Conservation (phyloP, 2,797 vertebrate species). For the Sebastes taczanowskii region DNA sequence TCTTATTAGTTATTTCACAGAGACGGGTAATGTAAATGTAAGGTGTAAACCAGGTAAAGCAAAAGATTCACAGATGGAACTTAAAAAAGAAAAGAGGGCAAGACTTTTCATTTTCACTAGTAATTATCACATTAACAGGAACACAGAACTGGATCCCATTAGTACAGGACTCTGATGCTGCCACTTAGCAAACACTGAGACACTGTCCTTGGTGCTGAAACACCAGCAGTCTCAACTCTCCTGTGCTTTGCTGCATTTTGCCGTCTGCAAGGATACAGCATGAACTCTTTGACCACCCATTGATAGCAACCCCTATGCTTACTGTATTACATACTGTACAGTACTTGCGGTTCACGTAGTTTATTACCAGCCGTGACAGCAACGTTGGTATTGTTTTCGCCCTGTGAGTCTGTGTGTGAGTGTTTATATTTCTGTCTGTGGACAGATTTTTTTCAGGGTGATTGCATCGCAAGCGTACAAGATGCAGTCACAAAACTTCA, state of each 20-base stretch:
- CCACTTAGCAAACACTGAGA: background rate
- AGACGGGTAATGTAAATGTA: background rate
- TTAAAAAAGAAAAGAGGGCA: background rate
- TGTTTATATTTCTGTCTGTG: too few species aligned
- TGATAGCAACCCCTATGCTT: background rate
- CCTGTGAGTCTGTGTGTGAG: too few species aligned
- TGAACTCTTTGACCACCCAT: background rate
- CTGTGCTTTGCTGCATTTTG: background rate
- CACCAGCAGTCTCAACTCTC: background rate
- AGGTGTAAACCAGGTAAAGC: background rate
- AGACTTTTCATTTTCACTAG: background rate
- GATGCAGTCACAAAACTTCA: too few species aligned
- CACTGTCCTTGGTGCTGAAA: slow-evolving; percentile 36
- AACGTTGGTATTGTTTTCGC: background rate
- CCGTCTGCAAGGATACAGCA: background rate
- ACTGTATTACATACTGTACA: background rate
- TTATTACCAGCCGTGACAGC: background rate
- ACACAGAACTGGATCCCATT: background rate
- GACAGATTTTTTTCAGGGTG: too few species aligned
- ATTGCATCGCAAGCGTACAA: fast-evolving
- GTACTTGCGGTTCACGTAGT: background rate
- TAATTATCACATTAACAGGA: background rate
- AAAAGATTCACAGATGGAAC: background rate
- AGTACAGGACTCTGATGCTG: background rate
- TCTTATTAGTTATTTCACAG: background rate